phyloP scores from a whole-genome alignment of 1,140 invertebrate genomes.

The Lepidurus packardi region DNA sequence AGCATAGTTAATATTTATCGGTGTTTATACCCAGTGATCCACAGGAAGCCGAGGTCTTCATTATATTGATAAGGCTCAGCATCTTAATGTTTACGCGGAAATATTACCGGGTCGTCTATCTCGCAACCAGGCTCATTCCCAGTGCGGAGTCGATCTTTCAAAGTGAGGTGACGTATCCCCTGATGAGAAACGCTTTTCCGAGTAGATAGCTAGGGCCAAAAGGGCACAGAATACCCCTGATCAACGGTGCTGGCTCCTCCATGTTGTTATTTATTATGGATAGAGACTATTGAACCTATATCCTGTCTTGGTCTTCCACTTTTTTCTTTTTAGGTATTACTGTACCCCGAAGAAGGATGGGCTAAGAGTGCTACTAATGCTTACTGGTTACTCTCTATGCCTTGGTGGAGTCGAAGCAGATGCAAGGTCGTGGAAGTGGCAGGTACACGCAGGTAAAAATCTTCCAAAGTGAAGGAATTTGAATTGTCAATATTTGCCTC shows the following conservation, averaged over 20 bases:
- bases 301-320: background rate
- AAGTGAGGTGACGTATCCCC: background rate
- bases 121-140: background rate
- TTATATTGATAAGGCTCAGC: background rate
- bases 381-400: conserved; percentile 78
- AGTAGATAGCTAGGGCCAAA: conserved; percentile 12
- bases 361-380: conserved; percentile 73
- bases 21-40: background rate
- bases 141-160: conserved; percentile 5
- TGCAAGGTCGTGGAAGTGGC: conserved; percentile 78
- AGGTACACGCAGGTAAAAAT: conserved; percentile 62
- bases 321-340: conserved; percentile 55
- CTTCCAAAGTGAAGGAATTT: background rate
- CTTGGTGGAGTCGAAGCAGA: conserved; percentile 72
- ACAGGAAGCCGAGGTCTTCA: background rate
- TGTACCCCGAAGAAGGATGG: conserved; percentile 82
- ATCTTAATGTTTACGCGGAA: background rate
- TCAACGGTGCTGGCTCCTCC: background rate
- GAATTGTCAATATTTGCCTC: too few species aligned
- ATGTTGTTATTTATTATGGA: background rate
- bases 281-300: background rate
- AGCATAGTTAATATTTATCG: background rate
- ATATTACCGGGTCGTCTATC: background rate
- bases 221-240: background rate
- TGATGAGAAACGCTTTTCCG: conserved; percentile 1